Evolutionary conservation across 2,888 invertebrate species (phyloP).

Genomic region (Tyria jacobaeae): DNA sequence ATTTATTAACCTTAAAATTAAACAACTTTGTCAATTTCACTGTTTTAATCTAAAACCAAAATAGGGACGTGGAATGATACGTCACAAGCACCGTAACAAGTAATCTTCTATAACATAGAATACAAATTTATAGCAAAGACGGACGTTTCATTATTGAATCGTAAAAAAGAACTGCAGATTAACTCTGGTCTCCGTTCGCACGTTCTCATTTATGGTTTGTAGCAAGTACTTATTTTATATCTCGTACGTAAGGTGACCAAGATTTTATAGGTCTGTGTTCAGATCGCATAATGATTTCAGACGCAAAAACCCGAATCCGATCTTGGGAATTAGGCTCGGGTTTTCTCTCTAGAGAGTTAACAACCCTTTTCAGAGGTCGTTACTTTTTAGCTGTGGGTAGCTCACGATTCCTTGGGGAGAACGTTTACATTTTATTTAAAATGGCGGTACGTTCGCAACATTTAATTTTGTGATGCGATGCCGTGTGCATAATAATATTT

Average conservation of each 20-base stretch:
- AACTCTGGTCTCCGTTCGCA: constrained; percentile 6
- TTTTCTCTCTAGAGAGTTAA: constrained; percentile 57
- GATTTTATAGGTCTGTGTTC: constrained; percentile 51
- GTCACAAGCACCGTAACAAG: too few species aligned
- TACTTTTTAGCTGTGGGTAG: constrained; percentile 60
- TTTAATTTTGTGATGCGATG: constrained; percentile 55
- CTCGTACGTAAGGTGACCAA: constrained; percentile 37
- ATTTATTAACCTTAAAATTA: too few species aligned
- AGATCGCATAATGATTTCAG: constrained; percentile 61
- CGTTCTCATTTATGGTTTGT: constrained; percentile 8
- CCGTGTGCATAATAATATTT: constrained; percentile 44
- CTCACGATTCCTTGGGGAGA: constrained; percentile 52
- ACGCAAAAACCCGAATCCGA: constrained; percentile 55
- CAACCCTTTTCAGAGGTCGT: constrained; percentile 60
- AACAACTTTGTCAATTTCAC: too few species aligned
- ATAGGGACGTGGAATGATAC: too few species aligned
- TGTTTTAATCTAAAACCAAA: too few species aligned
- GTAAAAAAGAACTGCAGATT: neutral
- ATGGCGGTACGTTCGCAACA: constrained; percentile 55
- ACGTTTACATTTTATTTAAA: constrained; percentile 63
- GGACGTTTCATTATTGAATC: neutral
- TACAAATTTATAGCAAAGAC: neutral
- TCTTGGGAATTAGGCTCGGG: constrained; percentile 53
- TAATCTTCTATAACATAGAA: neutral
- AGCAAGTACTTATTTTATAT: constrained; percentile 30